A percentile compares a stretch with the other conserved stretches of the same genome.
Conservation (phyloP, 1,140 invertebrate genomes). For the Cotesia chilonis region DNA sequence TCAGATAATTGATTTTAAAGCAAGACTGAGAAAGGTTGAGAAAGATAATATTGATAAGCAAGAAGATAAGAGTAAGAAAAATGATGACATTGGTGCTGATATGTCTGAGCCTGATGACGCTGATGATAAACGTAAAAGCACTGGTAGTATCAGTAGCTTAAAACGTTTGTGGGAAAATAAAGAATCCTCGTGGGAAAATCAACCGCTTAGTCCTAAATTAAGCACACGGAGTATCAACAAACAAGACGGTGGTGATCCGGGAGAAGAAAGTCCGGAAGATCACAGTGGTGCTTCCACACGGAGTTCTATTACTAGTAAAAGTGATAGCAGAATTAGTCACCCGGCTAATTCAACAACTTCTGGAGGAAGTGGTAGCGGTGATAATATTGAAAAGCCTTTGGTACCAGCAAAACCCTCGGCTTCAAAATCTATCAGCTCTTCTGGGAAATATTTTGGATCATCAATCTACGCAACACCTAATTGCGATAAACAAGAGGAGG, state of each 20-base stretch:
- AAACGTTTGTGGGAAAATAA: slow-evolving; percentile 92
- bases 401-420: slow-evolving; percentile 71
- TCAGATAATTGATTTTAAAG: slow-evolving; percentile 85
- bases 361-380: slow-evolving; percentile 21
- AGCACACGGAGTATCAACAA: slow-evolving; percentile 54
- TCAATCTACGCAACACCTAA: slow-evolving; percentile 70
- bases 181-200: slow-evolving; percentile 64
- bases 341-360: slow-evolving; percentile 44
- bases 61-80: slow-evolving; percentile 53
- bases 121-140: slow-evolving; percentile 89
- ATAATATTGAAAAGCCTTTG: slow-evolving; percentile 73
- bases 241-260: slow-evolving; percentile 57
- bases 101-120: slow-evolving; percentile 70
- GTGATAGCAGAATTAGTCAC: slow-evolving; percentile 69
- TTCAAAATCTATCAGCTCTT: slow-evolving; percentile 30
- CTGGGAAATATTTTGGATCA: slow-evolving; percentile 63
- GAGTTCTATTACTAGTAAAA: slow-evolving; percentile 61
- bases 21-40: slow-evolving; percentile 84
- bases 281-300: slow-evolving; percentile 59
- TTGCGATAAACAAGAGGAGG: slow-evolving; percentile 50
- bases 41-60: slow-evolving; percentile 64
- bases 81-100: slow-evolving; percentile 42
- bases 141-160: slow-evolving; percentile 90
- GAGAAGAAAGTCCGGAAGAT: slow-evolving; percentile 67
- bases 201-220: slow-evolving; percentile 73